Evolutionary conservation across 2,797 vertebrate species (phyloP), one percentile per base, ranked within the genome.

Genomic region (Sebastolobus alascanus): DNA sequence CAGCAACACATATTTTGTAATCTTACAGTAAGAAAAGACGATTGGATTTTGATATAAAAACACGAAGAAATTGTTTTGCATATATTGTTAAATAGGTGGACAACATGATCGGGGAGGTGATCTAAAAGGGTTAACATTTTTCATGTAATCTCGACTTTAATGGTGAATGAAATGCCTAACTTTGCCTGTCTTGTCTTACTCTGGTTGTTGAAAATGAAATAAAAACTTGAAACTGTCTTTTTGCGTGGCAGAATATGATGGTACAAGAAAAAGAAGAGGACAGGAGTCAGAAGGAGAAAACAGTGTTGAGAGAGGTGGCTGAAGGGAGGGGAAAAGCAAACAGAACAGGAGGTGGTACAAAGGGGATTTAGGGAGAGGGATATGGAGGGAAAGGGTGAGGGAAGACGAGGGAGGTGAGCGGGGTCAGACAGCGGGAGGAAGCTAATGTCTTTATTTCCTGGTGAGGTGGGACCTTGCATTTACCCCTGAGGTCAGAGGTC

Each of bases 391-490:
- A 61, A 52, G 80, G 88, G 84, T 61, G 82, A 87, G 74, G 73
- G 59, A 86, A 91, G 90, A 90, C 77, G 77, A 90, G 84, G 83
- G 80, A 90, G 92, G 90, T 89, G 90, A 92, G 89, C 56, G 60
- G 82, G 94, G 93, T 94, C 83, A 94, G 94, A 94, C 86, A 89
- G 92, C 87, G 73, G 92, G 90, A 93, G 87, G 89, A 92, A 90
- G 91, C 91, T 90, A 93, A 94, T 94, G 94, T 96, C 94, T 96
- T 96, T 95, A 95, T 96, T 95, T 96, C 90, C 92, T 89, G 93
- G 93, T 90, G 92, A 94, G 91, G 87, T 92, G 89, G 93, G 95
- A 93, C 93, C 93, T 90, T 81, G 89, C 93, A 85, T 95, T 96
- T 96, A 96, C 93, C 93, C 89, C 87, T 81, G 91, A 93, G 93